A percentile compares a stretch with the other conserved stretches of the same genome.
phyloP scores from a whole-genome alignment of 2,797 vertebrate species.

The Diceros bicornis region DNA sequence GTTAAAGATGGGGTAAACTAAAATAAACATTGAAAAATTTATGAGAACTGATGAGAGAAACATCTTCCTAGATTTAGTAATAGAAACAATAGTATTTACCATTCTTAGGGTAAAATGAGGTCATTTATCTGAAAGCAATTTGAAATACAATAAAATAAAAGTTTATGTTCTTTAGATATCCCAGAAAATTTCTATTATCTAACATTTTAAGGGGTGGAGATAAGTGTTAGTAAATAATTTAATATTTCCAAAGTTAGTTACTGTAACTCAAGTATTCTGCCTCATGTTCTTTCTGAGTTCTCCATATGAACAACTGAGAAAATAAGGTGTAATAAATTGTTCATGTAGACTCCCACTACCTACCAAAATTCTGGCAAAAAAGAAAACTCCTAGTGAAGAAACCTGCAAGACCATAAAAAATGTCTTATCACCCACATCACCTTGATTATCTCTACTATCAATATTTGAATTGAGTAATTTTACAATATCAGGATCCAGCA shows the following conservation, averaged over 20 bases:
- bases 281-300: neutral
- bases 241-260: neutral
- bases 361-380: neutral
- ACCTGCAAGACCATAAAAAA: neutral
- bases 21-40: neutral
- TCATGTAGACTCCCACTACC: neutral
- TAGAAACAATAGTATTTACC: neutral
- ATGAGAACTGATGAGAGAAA: neutral
- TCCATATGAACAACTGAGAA: neutral
- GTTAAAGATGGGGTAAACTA: neutral
- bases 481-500: neutral
- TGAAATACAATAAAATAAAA: neutral
- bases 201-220: neutral
- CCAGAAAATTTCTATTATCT: neutral
- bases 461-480: neutral
- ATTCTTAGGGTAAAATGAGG: conserved; percentile 1
- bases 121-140: neutral
- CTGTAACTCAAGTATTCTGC: neutral
- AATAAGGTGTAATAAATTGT: neutral
- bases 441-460: neutral
- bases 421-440: neutral
- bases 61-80: neutral
- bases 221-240: neutral
- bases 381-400: neutral
- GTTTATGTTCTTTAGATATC: neutral